Conservation (phyloP, 2,888 invertebrate genomes). For the Thereva unica region DNA sequence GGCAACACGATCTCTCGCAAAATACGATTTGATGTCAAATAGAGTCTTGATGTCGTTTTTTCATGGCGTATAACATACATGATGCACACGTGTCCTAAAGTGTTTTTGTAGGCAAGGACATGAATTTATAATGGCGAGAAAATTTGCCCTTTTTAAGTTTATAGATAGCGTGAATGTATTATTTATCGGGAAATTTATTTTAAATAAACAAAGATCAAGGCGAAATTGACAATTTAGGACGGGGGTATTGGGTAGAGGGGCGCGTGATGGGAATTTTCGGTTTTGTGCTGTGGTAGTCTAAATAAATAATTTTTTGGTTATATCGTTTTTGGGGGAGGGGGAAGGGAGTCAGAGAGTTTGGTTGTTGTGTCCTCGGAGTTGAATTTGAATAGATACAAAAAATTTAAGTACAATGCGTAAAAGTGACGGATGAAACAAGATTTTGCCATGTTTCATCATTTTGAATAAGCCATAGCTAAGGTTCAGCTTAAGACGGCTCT, state of each 20-base stretch:
- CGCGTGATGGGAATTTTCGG: no score
- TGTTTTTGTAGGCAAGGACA: constrained; percentile 6
- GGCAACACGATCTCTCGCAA: constrained; percentile 5
- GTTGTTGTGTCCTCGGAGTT: no score
- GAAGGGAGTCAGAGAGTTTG: no score
- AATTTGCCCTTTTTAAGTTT: constrained; percentile 15
- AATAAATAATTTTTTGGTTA: no score
- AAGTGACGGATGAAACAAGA: no score
- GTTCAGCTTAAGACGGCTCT: no score
- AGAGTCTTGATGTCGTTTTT: constrained; percentile 18
- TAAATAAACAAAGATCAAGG: background rate
- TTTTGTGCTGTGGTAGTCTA: no score
- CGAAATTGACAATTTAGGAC: background rate
- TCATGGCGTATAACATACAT: constrained; percentile 15
- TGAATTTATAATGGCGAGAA: constrained; percentile 33
- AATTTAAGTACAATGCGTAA: no score
- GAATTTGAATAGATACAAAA: no score
- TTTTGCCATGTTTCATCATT: no score
- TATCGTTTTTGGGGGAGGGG: no score
- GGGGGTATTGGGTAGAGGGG: background rate
- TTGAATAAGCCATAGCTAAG: no score
- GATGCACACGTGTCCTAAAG: constrained; percentile 11
- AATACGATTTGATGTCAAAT: constrained; percentile 32
- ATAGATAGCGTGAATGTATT: background rate
- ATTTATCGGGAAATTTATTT: constrained; percentile 10